These are phyloP conservation scores for Heliothis subflexa DNA, from an alignment of 1,140 invertebrate genomes.

Conservation along the genomic window DNA sequence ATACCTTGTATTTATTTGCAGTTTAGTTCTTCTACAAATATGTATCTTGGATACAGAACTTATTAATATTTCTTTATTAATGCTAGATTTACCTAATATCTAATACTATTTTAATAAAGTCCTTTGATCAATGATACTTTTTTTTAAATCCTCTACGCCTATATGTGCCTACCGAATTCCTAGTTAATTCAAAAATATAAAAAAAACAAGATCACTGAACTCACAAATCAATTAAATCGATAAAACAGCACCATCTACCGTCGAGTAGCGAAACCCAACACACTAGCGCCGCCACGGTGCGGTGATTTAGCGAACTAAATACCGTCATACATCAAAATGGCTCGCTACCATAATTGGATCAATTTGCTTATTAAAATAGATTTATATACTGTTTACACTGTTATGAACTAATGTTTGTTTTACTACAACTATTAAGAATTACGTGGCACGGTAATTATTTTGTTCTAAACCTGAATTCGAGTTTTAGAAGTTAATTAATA, in stretches of 20 bases:
- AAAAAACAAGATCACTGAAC: background rate
- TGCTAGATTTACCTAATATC: too few relatives aligned
- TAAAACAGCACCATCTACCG: constrained; percentile 70
- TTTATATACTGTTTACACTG: constrained; percentile 67
- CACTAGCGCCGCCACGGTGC: constrained; percentile 61
- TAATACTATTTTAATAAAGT: too few relatives aligned
- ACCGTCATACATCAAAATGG: constrained; percentile 57
- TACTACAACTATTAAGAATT: constrained; percentile 39
- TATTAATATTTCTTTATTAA: too few relatives aligned
- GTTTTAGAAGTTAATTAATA: constrained; percentile 21
- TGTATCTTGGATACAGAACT: too few relatives aligned
- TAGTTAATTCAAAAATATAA: background rate
- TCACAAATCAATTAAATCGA: constrained; percentile 14
- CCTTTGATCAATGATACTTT: too few relatives aligned
- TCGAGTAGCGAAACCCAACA: constrained; percentile 62
- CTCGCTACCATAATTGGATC: constrained; percentile 62
- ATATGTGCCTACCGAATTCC: background rate
- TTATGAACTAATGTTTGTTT: constrained; percentile 53
- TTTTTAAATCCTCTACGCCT: too few relatives aligned
- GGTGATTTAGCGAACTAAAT: constrained; percentile 56
- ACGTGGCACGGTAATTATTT: constrained; percentile 38
- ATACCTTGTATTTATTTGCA: too few relatives aligned
- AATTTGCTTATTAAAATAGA: constrained; percentile 72
- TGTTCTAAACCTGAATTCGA: constrained; percentile 1
- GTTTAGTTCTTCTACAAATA: too few relatives aligned